A percentile compares a stretch with the other conserved stretches of the same genome.
These are phyloP conservation scores for Pachyuromys duprasi DNA, from an alignment of 2,797 vertebrate species.

Conservation along the genomic window DNA sequence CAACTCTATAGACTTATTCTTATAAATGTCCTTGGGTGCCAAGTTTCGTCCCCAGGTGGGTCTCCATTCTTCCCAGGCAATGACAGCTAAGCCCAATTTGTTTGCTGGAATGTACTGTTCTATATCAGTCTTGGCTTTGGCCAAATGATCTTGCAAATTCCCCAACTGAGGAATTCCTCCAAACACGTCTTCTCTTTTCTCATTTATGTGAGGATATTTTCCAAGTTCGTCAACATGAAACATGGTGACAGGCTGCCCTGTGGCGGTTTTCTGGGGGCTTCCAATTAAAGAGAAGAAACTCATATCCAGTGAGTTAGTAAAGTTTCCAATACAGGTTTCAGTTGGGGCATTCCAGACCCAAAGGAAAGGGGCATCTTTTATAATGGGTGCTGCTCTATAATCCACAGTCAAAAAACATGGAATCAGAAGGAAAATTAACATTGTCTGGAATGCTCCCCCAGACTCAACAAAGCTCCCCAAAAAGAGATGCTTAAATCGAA, in stretches of 20 bases:
- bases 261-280: conserved; percentile 85
- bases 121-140: conserved; percentile 88
- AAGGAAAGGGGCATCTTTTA: conserved; percentile 88
- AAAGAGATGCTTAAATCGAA: conserved; percentile 52
- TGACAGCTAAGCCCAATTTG: conserved; percentile 90
- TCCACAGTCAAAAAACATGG: conserved; percentile 78
- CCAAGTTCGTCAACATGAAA: conserved; percentile 93
- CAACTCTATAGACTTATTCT: conserved; percentile 87
- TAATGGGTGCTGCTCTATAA: conserved; percentile 85
- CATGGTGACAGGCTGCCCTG: conserved; percentile 90
- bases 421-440: conserved; percentile 77
- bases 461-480: conserved; percentile 53
- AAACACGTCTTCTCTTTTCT: conserved; percentile 79
- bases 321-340: conserved; percentile 84
- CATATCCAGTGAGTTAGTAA: conserved; percentile 88
- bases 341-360: conserved; percentile 93
- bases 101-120: conserved; percentile 86
- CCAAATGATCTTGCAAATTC: conserved; percentile 87
- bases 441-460: not conserved
- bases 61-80: conserved; percentile 97
- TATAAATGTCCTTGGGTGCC: conserved; percentile 90
- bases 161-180: conserved; percentile 92
- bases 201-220: conserved; percentile 90
- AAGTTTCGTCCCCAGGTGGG: conserved; percentile 93
- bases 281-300: conserved; percentile 88